phyloP scores from a whole-genome alignment of 1,140 invertebrate genomes.

The Hydropsyche tenuis region DNA sequence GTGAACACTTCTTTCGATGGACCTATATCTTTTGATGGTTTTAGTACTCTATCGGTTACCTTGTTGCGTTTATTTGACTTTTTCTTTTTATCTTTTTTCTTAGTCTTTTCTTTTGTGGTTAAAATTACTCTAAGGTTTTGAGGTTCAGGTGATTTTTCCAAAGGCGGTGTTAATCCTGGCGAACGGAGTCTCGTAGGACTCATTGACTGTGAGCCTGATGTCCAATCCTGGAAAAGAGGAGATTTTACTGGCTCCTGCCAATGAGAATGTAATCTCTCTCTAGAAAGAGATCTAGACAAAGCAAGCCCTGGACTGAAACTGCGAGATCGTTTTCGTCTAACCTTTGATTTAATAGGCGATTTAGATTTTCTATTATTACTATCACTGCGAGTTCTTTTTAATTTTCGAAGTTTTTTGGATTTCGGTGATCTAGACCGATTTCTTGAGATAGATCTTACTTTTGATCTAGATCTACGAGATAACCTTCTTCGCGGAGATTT shows the following conservation, averaged over 20 bases:
- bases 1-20: constrained; percentile 90
- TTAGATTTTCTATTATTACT: constrained; percentile 48
- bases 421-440: constrained; percentile 57
- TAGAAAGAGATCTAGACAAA: constrained; percentile 43
- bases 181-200: constrained; percentile 53
- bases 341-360: constrained; percentile 50
- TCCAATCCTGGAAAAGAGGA: constrained; percentile 48
- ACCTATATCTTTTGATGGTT: constrained; percentile 59
- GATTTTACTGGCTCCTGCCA: constrained; percentile 36
- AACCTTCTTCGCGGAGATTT: constrained; percentile 52
- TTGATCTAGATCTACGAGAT: constrained; percentile 56
- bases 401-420: constrained; percentile 52
- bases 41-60: constrained; percentile 57
- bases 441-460: constrained; percentile 62
- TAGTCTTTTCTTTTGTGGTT: constrained; percentile 55
- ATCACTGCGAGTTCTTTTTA: constrained; percentile 52
- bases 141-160: constrained; percentile 53
- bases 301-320: constrained; percentile 50
- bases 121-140: constrained; percentile 54
- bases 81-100: constrained; percentile 63
- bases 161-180: constrained; percentile 62
- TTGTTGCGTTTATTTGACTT: constrained; percentile 65
- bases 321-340: constrained; percentile 51
- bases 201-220: constrained; percentile 57
- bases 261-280: constrained; percentile 26